Percentiles rank a stretch among this genome's conserved stretches.
phyloP scores from a whole-genome alignment of 2,113 vertebrate species.

The Fregetta grallaria region DNA sequence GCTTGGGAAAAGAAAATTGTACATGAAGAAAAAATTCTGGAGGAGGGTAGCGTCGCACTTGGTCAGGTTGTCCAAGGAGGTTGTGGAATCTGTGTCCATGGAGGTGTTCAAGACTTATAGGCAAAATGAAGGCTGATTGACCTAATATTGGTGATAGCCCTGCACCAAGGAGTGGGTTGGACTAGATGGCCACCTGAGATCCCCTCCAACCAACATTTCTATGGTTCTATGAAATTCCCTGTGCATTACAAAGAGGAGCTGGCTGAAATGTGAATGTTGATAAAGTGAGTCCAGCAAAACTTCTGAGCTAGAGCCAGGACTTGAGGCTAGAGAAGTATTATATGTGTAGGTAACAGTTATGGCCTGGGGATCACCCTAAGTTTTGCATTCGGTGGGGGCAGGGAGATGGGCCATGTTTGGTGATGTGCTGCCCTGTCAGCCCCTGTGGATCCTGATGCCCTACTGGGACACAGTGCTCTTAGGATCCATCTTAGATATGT shows the following conservation, averaged over 20 bases:
- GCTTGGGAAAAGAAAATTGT: neutral
- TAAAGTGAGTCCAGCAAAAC: neutral
- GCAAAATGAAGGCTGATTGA: neutral
- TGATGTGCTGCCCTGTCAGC: neutral
- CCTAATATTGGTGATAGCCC: neutral
- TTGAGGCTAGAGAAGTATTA: neutral
- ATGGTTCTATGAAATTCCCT: neutral
- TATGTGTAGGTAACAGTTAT: neutral
- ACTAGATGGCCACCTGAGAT: neutral
- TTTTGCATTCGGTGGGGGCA: neutral
- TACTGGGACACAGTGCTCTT: neutral
- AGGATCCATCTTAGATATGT: neutral
- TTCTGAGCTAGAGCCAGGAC: neutral
- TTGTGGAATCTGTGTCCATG: neutral
- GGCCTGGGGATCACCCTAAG: neutral
- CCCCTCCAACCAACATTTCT: neutral
- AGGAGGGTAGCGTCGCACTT: accelerated
- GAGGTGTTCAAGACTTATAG: neutral
- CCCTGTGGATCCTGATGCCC: neutral
- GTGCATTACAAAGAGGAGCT: neutral
- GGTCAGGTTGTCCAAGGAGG: neutral
- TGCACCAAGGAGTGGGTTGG: neutral
- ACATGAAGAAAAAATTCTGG: neutral
- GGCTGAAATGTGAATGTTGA: neutral
- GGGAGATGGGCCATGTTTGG: neutral